Conservation (phyloP, 2,113 vertebrate genomes). For the Egretta garzetta region DNA sequence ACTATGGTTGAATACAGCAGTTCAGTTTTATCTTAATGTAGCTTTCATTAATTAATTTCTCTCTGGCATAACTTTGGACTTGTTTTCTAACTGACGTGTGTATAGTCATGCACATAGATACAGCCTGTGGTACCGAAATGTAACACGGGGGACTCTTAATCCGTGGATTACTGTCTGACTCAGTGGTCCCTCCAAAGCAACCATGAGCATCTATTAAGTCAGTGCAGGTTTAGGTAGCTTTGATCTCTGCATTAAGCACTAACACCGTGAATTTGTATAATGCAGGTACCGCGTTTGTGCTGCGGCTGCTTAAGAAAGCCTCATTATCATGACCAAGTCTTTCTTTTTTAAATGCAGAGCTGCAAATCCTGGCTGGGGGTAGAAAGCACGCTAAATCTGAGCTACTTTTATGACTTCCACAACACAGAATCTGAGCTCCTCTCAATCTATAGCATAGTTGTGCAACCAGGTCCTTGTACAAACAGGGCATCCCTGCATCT, state of each 20-base stretch:
- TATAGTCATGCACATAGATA: neutral
- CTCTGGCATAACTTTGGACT: fast-evolving
- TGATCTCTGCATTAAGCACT: neutral
- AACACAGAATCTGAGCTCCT: neutral
- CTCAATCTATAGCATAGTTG: neutral
- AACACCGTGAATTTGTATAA: neutral
- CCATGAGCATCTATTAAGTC: neutral
- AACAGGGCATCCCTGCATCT: fast-evolving
- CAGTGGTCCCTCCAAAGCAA: neutral
- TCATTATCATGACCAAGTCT: neutral
- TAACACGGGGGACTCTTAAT: neutral
- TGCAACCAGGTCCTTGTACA: neutral
- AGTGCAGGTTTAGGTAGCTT: neutral
- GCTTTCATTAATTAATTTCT: neutral
- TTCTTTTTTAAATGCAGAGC: neutral
- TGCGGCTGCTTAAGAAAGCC: too few species aligned
- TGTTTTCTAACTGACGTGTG: neutral
- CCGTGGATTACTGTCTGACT: neutral
- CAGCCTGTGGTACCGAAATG: neutral
- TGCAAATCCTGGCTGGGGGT: neutral
- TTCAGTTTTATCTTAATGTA: neutral
- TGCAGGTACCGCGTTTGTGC: neutral
- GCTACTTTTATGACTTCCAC: neutral
- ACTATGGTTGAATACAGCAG: neutral
- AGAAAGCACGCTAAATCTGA: neutral